Evolutionary conservation across 53 echinoderm and acorn worm genomes (phyloP).

Genomic region (Astropecten irregularis): DNA sequence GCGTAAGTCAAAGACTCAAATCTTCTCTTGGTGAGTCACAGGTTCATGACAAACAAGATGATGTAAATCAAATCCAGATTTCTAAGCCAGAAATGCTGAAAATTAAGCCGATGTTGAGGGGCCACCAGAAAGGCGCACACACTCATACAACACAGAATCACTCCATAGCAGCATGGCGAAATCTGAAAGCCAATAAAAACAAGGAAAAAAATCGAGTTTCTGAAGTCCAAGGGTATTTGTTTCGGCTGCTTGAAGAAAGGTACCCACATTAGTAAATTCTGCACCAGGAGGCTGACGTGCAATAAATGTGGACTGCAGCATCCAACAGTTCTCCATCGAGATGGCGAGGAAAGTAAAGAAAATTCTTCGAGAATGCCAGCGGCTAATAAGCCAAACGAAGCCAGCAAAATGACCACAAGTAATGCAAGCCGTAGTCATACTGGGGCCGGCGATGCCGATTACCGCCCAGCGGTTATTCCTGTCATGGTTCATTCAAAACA

Average conservation of each 20-base stretch:
- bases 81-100: no score
- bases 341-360: background rate
- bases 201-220: constrained; percentile 35
- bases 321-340: constrained; percentile 7
- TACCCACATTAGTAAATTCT: background rate
- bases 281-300: background rate
- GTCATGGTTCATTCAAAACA: constrained; percentile 1
- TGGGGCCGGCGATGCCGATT: constrained; percentile 5
- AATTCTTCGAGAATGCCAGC: background rate
- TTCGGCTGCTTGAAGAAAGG: constrained; percentile 47
- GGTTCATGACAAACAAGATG: no score
- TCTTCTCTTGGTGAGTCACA: no score
- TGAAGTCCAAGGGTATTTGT: constrained; percentile 23
- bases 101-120: no score
- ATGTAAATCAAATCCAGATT: no score
- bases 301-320: constrained; percentile 4
- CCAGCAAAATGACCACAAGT: constrained; percentile 1
- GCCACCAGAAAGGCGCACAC: no score
- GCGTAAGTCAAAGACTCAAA: no score
- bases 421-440: constrained; percentile 1
- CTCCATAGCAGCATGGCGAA: no score
- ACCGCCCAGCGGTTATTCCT: background rate
- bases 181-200: background rate
- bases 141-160: no score
- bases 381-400: background rate